phyloP scores from a whole-genome alignment of 2,113 vertebrate species.

The Neolamprologus longior region DNA sequence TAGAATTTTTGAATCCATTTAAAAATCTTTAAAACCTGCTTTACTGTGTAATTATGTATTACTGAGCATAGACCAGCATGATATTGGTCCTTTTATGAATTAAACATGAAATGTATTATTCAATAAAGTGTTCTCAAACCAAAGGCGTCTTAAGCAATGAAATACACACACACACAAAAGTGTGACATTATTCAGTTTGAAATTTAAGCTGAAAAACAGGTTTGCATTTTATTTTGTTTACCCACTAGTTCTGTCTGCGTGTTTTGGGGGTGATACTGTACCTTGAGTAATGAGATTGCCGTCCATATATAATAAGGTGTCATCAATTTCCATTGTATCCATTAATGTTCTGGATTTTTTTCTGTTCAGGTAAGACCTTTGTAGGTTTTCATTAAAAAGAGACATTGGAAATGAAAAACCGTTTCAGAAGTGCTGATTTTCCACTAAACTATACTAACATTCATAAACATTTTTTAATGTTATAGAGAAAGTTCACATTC shows the following conservation, averaged over 20 bases:
- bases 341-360: background rate
- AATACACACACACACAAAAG: background rate
- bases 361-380: background rate
- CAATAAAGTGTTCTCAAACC: background rate
- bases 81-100: background rate
- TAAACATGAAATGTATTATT: background rate
- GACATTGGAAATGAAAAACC: background rate
- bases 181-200: background rate
- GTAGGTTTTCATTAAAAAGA: background rate
- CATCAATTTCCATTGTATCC: slow-evolving; percentile 34
- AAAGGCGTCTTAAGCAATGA: rapidly evolving
- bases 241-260: rapidly evolving
- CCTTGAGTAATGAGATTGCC: background rate
- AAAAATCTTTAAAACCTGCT: background rate
- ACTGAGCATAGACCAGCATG: background rate
- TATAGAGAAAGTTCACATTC: background rate
- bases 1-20: background rate
- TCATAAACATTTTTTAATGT: background rate
- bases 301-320: rapidly evolving
- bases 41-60: background rate
- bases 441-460: background rate
- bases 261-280: background rate
- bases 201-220: background rate
- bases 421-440: background rate
- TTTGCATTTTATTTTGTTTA: background rate